Conservation (phyloP, 1,140 invertebrate genomes). For the Leptestheria dahalacensis region DNA sequence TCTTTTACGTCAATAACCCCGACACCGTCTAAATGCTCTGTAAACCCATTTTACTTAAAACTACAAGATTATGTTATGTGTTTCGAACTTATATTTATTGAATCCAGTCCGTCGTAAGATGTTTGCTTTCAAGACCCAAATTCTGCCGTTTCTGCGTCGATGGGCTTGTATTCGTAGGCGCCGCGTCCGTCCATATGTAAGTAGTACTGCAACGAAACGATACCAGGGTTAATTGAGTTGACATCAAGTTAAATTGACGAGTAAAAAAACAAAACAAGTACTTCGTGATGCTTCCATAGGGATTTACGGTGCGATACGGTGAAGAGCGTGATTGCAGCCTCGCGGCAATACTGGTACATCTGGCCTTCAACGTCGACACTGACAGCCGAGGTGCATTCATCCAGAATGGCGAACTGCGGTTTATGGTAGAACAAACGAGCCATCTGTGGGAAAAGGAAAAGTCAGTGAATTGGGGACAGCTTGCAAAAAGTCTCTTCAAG, state of each 20-base stretch:
- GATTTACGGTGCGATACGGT: conserved; percentile 94
- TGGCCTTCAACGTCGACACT: conserved; percentile 93
- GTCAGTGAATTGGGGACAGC: not conserved
- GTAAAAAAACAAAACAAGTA: conserved; percentile 24
- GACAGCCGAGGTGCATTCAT: conserved; percentile 96
- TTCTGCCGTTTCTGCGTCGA: conserved; percentile 70
- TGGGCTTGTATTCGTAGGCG: conserved; percentile 65
- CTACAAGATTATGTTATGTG: too few relatives aligned
- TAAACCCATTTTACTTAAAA: too few relatives aligned
- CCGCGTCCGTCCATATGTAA: conserved; percentile 90
- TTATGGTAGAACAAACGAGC: conserved; percentile 89
- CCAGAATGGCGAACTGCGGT: conserved; percentile 95
- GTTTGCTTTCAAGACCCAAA: conserved; percentile 67
- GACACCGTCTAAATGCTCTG: too few relatives aligned
- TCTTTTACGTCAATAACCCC: too few relatives aligned
- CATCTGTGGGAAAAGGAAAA: conserved; percentile 62
- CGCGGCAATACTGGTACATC: conserved; percentile 85
- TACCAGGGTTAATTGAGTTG: conserved; percentile 8
- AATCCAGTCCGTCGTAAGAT: not conserved
- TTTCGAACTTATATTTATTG: too few relatives aligned
- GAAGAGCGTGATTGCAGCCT: conserved; percentile 84
- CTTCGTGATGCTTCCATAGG: conserved; percentile 90
- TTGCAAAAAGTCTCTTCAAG: conserved; percentile 15
- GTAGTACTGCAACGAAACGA: conserved; percentile 47
- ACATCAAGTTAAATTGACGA: conserved; percentile 1